Evolutionary conservation across 2,797 vertebrate species (phyloP), one percentile per base, ranked within the genome.

Genomic region (Pseudochromis fuscus): DNA sequence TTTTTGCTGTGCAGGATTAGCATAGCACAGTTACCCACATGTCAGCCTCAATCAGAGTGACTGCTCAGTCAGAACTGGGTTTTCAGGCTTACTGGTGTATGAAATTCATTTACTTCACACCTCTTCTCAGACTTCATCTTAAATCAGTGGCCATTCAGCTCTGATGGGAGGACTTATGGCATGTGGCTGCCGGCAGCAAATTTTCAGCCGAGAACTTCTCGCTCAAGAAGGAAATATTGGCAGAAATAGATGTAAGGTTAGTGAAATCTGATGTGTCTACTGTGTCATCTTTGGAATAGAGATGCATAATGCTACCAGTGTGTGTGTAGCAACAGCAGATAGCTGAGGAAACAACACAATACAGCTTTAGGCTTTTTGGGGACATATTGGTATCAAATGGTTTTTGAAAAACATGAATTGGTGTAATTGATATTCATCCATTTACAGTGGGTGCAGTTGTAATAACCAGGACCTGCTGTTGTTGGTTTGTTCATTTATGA

Each of bases 91-190:
- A 88, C 87, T 86, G 81, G 83, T 88, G 84, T 92, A 91, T 91
- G 87, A 93, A 93, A 93, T 93, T 84, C 79, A 90, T 92, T 93
- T 88, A 85, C 81, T 89, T 87, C 89, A 86, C 90, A 89, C 84
- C 82, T 86, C 87, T 73, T 57, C 74, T 66, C 82, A 85, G 89
- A 80, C 87, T 89, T 91, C 83, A 91, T 91, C 83, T 86, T 85
- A 88, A 92, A 91, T 91, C 88, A 93, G 89, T 15, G 72, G 79
- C 84, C 82, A 86, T 89, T 90, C 89, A 91, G 74, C 83, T 79
- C 88, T 87, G 83, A 91, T 88, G 69, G 80, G 66, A 79, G 67
- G 68, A 81, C 78, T 76, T 75, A 19, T 52, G 75, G 67, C 79
- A 60, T 53, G 70, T 42, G 61, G 66, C 66, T 3, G 66, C 83